Base-by-base conservation (phyloP, 2,797 vertebrate species). In the Anas bahamensis region DNA sequence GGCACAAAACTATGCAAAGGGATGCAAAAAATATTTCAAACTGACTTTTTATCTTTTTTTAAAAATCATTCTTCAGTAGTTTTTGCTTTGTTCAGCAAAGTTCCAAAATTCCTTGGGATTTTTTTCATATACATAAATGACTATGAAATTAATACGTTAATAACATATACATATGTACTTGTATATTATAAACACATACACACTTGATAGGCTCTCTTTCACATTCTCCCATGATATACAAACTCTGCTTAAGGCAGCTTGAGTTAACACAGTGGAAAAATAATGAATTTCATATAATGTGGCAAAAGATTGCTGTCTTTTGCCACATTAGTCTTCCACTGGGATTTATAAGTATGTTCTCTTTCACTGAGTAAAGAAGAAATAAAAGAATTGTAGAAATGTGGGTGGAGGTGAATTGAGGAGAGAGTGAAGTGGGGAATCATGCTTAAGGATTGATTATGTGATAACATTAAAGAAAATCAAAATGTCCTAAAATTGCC, bases 231-330 rank as follows among this genome's bases (percentile, higher is more conserved):
- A 72, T 63, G 73, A 21, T 81, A 80, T 8, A 70, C 41, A 71
- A 92, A 86, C 37, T 81, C 60, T 96, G 41, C 81, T 95, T 89
- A 95, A 88, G 55, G 84, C 61, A 89, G 68, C 94, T 82, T n/a
- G 68, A 88, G 56, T 93, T 95, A 97, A 93, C 60, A 79, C n/a
- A 89, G 66, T 93, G 71, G 31, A 93, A 97, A 97, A 97, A 96
- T 91, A 95, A 95, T 94, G 53, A 88, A 88, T 88, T 95, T 97
- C 65, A 48, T 90, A 88, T 76, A 57, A 83, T 82, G 70, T 72
- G 89, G 21, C 73, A 93, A 82, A 88, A 95, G 63, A 96, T 97
- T 95, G 81, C 33, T 64, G 13, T 16, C 29, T 88, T 93, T 42
- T 42, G 17, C 42, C 42, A 42, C 42, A 42, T 42, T 42, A 42